Percentiles rank a stretch among this genome's conserved stretches.
phyloP scores from a whole-genome alignment of 1,140 invertebrate species.

The Nephotettix cincticeps region DNA sequence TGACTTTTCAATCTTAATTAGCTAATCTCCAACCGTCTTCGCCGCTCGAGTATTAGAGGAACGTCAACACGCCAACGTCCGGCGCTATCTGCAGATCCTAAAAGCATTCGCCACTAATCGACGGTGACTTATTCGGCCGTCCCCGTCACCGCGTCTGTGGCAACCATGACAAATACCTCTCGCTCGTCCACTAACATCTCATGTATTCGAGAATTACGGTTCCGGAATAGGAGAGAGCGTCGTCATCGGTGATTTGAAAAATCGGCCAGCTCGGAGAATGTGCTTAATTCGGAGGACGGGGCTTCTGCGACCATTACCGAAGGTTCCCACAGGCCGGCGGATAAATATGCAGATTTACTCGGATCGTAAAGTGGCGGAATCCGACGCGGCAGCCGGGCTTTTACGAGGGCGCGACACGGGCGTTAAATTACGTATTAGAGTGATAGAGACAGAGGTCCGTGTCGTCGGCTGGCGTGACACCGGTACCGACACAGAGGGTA shows the following conservation, averaged over 20 bases:
- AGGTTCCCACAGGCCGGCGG: background rate
- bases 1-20: too few species aligned
- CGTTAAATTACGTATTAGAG: slow-evolving; percentile 19
- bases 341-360: slow-evolving; percentile 20
- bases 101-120: too few species aligned
- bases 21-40: too few species aligned
- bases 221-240: background rate
- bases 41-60: too few species aligned
- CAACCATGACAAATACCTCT: background rate
- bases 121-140: too few species aligned
- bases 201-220: background rate
- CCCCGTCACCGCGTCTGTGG: too few species aligned
- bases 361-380: slow-evolving; percentile 10
- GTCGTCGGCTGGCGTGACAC: background rate
- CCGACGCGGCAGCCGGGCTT: slow-evolving; percentile 2
- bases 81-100: too few species aligned
- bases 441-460: slow-evolving; percentile 20
- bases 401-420: background rate
- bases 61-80: too few species aligned
- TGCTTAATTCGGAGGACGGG: background rate
- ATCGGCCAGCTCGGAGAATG: slow-evolving; percentile 6
- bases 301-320: slow-evolving; percentile 9
- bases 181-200: background rate
- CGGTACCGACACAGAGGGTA: background rate
- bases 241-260: slow-evolving; percentile 17